Percentiles rank a stretch among this genome's conserved stretches.
These are phyloP conservation scores for Germaria angustata DNA, from an alignment of 2,888 invertebrate species.

Conservation along the genomic window DNA sequence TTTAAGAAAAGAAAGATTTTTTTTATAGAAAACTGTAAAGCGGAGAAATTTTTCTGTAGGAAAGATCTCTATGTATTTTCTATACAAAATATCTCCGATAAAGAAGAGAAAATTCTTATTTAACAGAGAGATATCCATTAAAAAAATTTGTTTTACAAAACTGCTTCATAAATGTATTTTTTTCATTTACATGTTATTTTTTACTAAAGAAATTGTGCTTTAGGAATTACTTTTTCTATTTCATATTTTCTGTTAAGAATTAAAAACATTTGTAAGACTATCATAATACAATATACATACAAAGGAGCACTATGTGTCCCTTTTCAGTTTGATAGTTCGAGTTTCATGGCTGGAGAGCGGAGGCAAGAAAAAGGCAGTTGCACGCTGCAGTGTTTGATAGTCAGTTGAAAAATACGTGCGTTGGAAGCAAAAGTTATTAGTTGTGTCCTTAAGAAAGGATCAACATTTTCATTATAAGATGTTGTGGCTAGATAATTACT, in stretches of 20 bases:
- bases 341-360: neutral
- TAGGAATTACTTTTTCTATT: neutral
- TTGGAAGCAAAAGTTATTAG: neutral
- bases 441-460: neutral
- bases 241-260: neutral
- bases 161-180: too few relatives aligned
- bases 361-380: neutral
- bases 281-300: conserved; percentile 19
- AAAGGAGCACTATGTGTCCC: conserved; percentile 37
- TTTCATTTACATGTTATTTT: too few relatives aligned
- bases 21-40: too few relatives aligned
- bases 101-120: too few relatives aligned
- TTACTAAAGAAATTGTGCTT: neutral
- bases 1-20: too few relatives aligned
- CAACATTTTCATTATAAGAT: neutral
- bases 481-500: too few relatives aligned
- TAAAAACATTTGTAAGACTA: conserved; percentile 19
- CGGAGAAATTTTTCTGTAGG: too few relatives aligned
- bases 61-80: too few relatives aligned
- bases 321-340: neutral
- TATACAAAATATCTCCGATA: too few relatives aligned
- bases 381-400: neutral
- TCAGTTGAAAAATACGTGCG: neutral
- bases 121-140: too few relatives aligned
- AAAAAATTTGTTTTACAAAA: too few relatives aligned